phyloP scores from a whole-genome alignment of 2,797 vertebrate species.

The Lateolabrax maculatus region DNA sequence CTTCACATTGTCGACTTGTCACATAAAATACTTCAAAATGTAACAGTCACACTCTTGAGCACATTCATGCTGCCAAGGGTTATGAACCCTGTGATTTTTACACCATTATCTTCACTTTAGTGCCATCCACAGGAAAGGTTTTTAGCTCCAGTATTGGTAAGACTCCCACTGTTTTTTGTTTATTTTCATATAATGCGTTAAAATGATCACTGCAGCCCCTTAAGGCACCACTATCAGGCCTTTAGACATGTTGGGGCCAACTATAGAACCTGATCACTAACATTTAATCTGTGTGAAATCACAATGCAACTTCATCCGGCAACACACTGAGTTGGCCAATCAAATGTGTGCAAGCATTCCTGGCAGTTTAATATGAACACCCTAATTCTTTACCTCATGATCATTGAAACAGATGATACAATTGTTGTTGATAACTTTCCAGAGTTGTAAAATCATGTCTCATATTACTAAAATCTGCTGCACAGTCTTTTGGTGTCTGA shows the following conservation, averaged over 20 bases:
- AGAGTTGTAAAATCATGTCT: background rate
- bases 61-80: background rate
- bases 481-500: no score
- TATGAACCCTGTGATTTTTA: background rate
- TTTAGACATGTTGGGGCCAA: background rate
- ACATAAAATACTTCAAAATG: background rate
- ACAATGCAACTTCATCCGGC: background rate
- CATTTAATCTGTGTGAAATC: background rate
- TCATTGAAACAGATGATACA: background rate
- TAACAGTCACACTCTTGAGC: background rate
- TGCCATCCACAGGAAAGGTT: background rate
- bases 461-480: background rate
- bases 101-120: background rate
- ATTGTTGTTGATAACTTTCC: background rate
- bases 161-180: background rate
- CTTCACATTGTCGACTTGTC: no score
- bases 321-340: background rate
- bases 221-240: background rate
- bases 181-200: background rate
- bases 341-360: background rate
- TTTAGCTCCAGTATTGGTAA: background rate
- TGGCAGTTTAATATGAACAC: background rate
- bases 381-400: background rate
- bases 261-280: background rate
- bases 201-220: background rate